These are phyloP conservation scores for Megaceryle maxima DNA, from an alignment of 2,113 vertebrate genomes.

Conservation along the genomic window DNA sequence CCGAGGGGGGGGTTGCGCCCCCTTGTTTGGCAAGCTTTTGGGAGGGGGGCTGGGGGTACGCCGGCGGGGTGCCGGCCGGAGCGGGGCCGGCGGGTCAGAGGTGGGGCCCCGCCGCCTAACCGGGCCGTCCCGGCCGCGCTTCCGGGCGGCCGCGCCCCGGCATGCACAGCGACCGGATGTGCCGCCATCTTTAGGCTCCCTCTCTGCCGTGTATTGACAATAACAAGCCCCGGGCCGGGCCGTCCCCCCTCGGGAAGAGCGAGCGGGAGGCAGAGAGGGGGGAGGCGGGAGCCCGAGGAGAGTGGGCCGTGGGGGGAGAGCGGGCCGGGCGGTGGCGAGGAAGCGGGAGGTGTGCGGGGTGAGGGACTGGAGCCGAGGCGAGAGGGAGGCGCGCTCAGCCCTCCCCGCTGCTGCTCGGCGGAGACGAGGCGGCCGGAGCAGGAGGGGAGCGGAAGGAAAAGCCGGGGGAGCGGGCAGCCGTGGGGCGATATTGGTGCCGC, in stretches of 20 bases:
- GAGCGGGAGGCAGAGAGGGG: background rate
- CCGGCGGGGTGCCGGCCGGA: background rate
- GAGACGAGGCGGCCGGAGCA: conserved; percentile 35
- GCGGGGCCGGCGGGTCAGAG: background rate
- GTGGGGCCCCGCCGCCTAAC: background rate
- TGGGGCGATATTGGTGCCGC: background rate
- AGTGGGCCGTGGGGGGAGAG: background rate
- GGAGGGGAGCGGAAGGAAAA: background rate
- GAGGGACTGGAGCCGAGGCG: background rate
- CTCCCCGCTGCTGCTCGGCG: background rate
- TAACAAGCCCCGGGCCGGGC: conserved; percentile 52
- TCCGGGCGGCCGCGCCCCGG: conserved; percentile 44
- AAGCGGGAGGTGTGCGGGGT: background rate
- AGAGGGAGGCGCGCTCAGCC: background rate
- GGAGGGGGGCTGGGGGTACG: too few species aligned
- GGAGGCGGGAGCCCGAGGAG: background rate
- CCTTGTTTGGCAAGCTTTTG: too few species aligned
- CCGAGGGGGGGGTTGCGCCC: too few species aligned
- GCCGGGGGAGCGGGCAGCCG: background rate
- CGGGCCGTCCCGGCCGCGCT: background rate
- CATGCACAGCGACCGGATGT: conserved; percentile 59
- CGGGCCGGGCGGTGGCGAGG: background rate
- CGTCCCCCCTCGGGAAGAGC: conserved; percentile 11
- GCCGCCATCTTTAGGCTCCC: conserved; percentile 64
- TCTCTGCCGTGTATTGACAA: conserved; percentile 54